These are phyloP conservation scores for Sphyrna mokarran DNA, from an alignment of 2,113 vertebrate genomes.

Conservation along the genomic window DNA sequence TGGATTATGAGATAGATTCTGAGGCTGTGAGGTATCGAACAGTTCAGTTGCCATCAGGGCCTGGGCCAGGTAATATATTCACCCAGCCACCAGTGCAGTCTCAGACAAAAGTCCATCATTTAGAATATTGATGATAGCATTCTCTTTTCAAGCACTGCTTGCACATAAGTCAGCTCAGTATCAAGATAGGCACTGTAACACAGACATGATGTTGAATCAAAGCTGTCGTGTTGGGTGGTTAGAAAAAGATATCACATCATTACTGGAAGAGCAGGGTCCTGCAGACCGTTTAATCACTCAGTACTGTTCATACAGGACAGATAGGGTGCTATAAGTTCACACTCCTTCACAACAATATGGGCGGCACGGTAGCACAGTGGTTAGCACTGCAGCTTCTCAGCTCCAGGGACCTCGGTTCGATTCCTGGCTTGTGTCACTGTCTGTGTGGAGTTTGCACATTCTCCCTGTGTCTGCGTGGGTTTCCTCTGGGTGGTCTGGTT, in stretches of 20 bases:
- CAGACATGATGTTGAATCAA: background rate
- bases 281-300: background rate
- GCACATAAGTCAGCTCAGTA: background rate
- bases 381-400: no score
- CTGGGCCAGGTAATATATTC: background rate
- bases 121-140: no score
- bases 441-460: no score
- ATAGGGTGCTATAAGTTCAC: background rate
- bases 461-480: no score
- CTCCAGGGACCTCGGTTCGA: no score
- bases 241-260: background rate
- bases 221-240: background rate
- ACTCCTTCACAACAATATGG: background rate
- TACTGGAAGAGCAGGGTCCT: background rate
- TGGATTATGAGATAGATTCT: background rate
- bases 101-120: background rate
- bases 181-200: background rate
- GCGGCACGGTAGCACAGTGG: no score
- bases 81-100: background rate
- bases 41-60: background rate
- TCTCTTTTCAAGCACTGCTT: background rate
- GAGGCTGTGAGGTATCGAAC: background rate
- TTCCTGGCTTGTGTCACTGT: no score
- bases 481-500: no score
- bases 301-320: background rate